These are phyloP conservation scores for Galerucella calmariensis DNA, from an alignment of 2,888 invertebrate genomes.

Conservation along the genomic window DNA sequence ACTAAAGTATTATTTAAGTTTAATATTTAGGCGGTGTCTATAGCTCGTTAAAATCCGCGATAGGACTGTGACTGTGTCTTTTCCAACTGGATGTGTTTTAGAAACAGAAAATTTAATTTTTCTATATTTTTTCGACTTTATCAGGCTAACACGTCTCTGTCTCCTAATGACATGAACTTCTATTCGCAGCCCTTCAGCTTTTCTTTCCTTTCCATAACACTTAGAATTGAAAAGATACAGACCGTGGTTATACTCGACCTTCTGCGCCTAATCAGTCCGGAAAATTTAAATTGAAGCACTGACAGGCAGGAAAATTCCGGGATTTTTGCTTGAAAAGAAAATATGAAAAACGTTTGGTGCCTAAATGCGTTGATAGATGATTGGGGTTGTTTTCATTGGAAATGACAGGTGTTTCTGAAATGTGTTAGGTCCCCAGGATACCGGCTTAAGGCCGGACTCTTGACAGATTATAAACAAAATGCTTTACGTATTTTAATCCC, in stretches of 20 bases:
- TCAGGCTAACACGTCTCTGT: slow-evolving; percentile 23
- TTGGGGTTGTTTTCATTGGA: slow-evolving; percentile 31
- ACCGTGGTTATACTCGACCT: slow-evolving; percentile 41
- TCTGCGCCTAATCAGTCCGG: slow-evolving; percentile 41
- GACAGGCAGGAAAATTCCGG: slow-evolving; percentile 35
- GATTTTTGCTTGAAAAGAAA: slow-evolving; percentile 36
- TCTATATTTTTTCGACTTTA: not conserved
- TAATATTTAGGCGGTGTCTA: too few relatives aligned
- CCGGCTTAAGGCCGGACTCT: slow-evolving; percentile 1
- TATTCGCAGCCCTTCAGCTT: slow-evolving; percentile 30
- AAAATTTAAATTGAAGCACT: slow-evolving; percentile 41
- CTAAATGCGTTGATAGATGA: slow-evolving; percentile 41
- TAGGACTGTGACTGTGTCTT: too few relatives aligned
- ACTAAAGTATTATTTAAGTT: too few relatives aligned
- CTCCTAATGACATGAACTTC: slow-evolving; percentile 38
- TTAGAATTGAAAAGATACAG: slow-evolving; percentile 40
- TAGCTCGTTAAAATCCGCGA: too few relatives aligned
- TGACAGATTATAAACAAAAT: not conserved
- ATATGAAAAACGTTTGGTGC: slow-evolving; percentile 30
- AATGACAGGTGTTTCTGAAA: slow-evolving; percentile 36
- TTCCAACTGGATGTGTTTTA: too few relatives aligned
- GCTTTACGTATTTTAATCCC: too few relatives aligned
- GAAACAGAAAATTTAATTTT: too few relatives aligned
- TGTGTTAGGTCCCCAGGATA: slow-evolving; percentile 7
- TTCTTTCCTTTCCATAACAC: slow-evolving; percentile 35